Evolutionary conservation across 2,113 vertebrate species (phyloP), one percentile per base, ranked within the genome.

Genomic region (Pavo muticus): DNA sequence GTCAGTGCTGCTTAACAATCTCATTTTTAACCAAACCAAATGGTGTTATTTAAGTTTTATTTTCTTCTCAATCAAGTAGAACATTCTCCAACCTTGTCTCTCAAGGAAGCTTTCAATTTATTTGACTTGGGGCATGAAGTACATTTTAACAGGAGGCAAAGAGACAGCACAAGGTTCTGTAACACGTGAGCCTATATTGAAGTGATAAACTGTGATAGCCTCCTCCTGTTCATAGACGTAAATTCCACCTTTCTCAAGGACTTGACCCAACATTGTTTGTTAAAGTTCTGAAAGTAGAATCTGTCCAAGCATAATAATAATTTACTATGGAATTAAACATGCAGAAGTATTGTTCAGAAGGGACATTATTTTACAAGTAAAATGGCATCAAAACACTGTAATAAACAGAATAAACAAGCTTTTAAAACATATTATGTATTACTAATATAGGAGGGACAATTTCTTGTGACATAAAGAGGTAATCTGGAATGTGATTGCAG

Each of bases 21-120:
- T 84, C 15, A 39, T 57, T 95, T 95, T 75, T 60, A 81, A 81
- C 11, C 14, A 82, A 75, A 92, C n/a, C 9, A 64, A 77, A 83
- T 39, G 8, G 50, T 39, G 30, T 16, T 67, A 25, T 78, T 91
- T 76, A 65, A 20, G 11, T 83, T 82, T 85, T 48, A 48, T 65
- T 91, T 87, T 39, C 40, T 87, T 14, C 4, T 14, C 35, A 63
- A 15, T 56, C 27, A 35, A 70, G 30, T 21, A 50, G 30, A 84
- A 59, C 13, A 14, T 76, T 71, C 4, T 42, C 21, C 27, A 92
- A 52, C 88, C 16, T 63, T 79, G 9, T 44, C 27, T 72, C 48
- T 61, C 23, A 63, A 71, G 37, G 42, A 42, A 56, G 18, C 4
- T 86, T 94, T 91, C n/a, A 56, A 27, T 48, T 39, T 44, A 90